These are phyloP conservation scores for Gambusia affinis DNA, from an alignment of 2,113 vertebrate species.

Conservation along the genomic window DNA sequence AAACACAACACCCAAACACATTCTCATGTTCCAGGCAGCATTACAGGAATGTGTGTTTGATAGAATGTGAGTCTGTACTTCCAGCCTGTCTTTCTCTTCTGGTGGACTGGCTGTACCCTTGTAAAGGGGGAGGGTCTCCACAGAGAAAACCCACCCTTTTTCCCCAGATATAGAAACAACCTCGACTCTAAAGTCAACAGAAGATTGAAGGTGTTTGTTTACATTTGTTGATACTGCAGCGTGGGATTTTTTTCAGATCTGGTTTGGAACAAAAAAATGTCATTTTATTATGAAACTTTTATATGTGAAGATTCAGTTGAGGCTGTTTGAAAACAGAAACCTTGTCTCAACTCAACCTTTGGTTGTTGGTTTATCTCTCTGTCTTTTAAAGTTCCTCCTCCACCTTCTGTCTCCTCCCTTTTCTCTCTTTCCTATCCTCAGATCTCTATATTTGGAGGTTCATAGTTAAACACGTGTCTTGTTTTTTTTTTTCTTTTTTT, in stretches of 20 bases:
- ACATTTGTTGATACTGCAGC: conserved; percentile 12
- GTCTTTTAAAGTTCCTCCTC: conserved; percentile 16
- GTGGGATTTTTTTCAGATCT: background rate
- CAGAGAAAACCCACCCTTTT: conserved; percentile 36
- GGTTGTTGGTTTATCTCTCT: conserved; percentile 4
- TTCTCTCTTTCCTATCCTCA: conserved; percentile 30
- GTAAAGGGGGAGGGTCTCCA: conserved; percentile 43
- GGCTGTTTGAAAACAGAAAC: background rate
- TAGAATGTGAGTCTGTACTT: conserved; percentile 60
- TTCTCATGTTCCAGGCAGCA: conserved; percentile 16
- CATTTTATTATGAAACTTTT: background rate
- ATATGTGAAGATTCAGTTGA: background rate
- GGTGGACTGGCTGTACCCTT: conserved; percentile 39
- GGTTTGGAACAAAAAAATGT: background rate
- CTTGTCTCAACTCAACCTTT: background rate
- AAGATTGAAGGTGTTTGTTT: conserved; percentile 1
- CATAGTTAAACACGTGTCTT: conserved; percentile 29
- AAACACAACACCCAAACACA: conserved; percentile 33
- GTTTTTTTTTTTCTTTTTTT: conserved; percentile 32
- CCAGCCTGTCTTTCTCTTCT: conserved; percentile 52
- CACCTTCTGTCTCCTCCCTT: background rate
- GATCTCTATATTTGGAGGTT: conserved; percentile 66
- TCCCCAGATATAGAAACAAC: conserved; percentile 48
- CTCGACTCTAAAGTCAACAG: conserved; percentile 55
- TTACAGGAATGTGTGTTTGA: conserved; percentile 39